These are phyloP conservation scores for Pantherophis alleghaniensis DNA, from an alignment of 2,797 vertebrate species.

Conservation along the genomic window DNA sequence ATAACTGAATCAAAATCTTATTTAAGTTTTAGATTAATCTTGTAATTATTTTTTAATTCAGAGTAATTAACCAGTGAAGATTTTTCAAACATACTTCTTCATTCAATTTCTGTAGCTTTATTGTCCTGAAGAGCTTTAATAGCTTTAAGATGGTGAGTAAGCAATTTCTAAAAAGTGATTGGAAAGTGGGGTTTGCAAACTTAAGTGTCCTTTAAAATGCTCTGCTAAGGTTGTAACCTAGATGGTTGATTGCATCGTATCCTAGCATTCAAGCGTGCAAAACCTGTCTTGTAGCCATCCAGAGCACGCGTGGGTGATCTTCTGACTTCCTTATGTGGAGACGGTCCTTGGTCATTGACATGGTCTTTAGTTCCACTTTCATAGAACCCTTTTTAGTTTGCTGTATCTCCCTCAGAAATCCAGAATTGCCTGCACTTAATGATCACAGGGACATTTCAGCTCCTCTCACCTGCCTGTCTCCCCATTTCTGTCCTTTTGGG, in stretches of 20 bases:
- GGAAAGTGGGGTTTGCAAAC: neutral
- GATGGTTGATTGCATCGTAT: neutral
- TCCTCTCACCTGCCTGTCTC: neutral
- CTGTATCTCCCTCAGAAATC: neutral
- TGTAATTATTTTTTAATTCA: neutral
- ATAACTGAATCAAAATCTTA: neutral
- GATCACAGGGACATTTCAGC: neutral
- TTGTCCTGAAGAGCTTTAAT: neutral
- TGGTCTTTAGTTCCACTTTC: neutral
- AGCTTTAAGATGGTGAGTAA: neutral
- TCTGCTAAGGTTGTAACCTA: neutral
- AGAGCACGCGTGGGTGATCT: neutral
- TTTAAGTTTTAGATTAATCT: neutral
- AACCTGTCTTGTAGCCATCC: neutral
- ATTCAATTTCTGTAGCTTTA: neutral
- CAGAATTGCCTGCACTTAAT: neutral
- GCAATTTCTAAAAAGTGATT: neutral
- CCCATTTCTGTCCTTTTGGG: neutral
- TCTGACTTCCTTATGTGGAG: neutral
- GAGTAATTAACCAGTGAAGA: neutral
- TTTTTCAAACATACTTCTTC: neutral
- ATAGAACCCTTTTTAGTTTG: neutral
- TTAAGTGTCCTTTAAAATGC: neutral
- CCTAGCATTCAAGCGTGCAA: neutral
- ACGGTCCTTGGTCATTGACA: neutral